phyloP scores from a whole-genome alignment of 2,888 invertebrate species.

The Lottia scabra region DNA sequence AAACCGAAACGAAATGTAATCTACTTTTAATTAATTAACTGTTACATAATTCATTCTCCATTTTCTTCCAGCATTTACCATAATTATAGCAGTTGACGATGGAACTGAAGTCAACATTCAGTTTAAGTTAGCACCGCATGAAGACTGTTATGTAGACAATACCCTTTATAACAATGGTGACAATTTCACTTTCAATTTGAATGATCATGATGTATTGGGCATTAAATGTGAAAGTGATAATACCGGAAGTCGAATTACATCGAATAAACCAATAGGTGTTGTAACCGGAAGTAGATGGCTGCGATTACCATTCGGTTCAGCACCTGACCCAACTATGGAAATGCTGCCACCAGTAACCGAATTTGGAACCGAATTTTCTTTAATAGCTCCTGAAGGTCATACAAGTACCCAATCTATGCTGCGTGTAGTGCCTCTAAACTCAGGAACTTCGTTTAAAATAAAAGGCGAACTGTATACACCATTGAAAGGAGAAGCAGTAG shows the following conservation, averaged over 20 bases:
- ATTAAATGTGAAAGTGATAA: background rate
- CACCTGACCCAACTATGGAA: background rate
- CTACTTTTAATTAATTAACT: no score
- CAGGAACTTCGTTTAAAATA: background rate
- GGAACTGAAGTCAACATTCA: background rate
- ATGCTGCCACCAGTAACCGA: background rate
- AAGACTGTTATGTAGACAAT: background rate
- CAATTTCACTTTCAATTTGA: background rate
- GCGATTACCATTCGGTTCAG: background rate
- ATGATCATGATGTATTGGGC: background rate
- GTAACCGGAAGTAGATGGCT: background rate
- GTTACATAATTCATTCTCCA: no score
- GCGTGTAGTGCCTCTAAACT: background rate
- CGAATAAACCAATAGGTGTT: background rate
- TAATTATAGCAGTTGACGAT: background rate
- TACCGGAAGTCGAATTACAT: background rate
- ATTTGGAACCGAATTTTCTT: background rate
- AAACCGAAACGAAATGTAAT: no score
- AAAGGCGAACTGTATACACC: background rate
- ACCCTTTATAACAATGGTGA: background rate
- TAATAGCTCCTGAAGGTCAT: background rate
- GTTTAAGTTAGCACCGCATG: background rate
- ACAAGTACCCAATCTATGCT: background rate
- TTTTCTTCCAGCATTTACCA: background rate
- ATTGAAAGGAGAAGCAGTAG: background rate